Conservation (phyloP, 2,888 invertebrate species). For the Griposia aprilina region DNA sequence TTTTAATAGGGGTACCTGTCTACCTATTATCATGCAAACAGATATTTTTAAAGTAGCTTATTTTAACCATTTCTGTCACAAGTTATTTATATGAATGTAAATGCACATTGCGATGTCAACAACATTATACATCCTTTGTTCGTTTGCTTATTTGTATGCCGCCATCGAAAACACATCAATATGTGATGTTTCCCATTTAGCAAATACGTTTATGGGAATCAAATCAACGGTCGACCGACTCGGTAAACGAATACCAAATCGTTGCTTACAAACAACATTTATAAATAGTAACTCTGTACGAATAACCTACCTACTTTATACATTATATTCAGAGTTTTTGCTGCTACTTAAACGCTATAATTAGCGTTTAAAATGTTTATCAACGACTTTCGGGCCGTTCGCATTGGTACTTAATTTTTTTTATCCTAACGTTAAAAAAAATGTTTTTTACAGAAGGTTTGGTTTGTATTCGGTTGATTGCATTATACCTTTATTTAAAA, state of each 20-base stretch:
- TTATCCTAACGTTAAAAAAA: not conserved
- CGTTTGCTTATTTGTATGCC: conserved; percentile 69
- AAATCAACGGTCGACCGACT: conserved; percentile 20
- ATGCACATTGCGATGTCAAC: conserved; percentile 41
- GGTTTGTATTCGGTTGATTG: conserved; percentile 7
- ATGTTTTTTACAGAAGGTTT: not conserved
- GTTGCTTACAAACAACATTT: conserved; percentile 19
- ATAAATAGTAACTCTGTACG: conserved; percentile 6
- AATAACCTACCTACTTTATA: not conserved
- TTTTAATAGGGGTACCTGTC: not conserved
- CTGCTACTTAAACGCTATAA: conserved; percentile 3
- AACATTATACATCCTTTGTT: conserved; percentile 65
- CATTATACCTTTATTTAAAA: not conserved
- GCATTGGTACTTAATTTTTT: not conserved
- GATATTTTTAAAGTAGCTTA: conserved; percentile 4
- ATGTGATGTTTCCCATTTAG: conserved; percentile 41
- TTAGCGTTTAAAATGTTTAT: conserved; percentile 22
- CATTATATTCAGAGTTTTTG: conserved; percentile 14
- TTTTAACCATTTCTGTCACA: conserved; percentile 9
- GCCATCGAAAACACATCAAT: conserved; percentile 53
- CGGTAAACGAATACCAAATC: conserved; percentile 35
- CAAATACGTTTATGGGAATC: conserved; percentile 33
- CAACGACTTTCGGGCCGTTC: conserved; percentile 17
- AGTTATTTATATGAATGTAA: conserved; percentile 22
- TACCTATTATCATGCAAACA: not conserved